phyloP scores from a whole-genome alignment of 2,888 invertebrate genomes.

The Cordylochernes scorpioides region DNA sequence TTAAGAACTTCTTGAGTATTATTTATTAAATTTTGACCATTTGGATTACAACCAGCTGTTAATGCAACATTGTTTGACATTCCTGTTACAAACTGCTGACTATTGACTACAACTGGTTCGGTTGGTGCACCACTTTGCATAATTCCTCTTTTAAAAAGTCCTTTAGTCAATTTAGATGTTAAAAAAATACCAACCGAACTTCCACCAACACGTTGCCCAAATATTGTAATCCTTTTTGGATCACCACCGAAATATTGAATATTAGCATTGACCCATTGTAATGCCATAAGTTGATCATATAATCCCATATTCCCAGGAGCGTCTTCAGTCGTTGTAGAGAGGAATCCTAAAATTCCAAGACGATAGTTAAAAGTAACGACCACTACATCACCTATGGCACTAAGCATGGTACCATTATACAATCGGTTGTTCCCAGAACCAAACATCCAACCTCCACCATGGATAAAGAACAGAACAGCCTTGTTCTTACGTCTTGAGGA shows the following conservation, averaged over 20 bases:
- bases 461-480: no score
- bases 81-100: no score
- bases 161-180: slow-evolving; percentile 6
- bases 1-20: no score
- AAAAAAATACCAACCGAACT: slow-evolving; percentile 16
- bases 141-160: slow-evolving; percentile 15
- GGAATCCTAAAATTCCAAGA: slow-evolving; percentile 26
- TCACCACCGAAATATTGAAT: slow-evolving; percentile 18
- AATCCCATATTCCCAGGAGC: slow-evolving; percentile 21
- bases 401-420: slow-evolving; percentile 28
- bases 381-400: slow-evolving; percentile 26
- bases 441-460: no score
- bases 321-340: slow-evolving; percentile 16
- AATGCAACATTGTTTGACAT: no score
- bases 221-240: slow-evolving; percentile 17
- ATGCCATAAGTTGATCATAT: no score
- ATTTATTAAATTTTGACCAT: no score
- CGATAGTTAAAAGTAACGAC: slow-evolving; percentile 28
- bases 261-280: slow-evolving; percentile 17
- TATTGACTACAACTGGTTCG: no score
- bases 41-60: no score
- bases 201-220: slow-evolving; percentile 19
- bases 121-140: slow-evolving; percentile 18
- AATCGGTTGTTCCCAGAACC: slow-evolving; percentile 19
- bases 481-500: no score